Evolutionary conservation across 2,888 invertebrate species (phyloP).

Genomic region (Leucoptera coffeella): DNA sequence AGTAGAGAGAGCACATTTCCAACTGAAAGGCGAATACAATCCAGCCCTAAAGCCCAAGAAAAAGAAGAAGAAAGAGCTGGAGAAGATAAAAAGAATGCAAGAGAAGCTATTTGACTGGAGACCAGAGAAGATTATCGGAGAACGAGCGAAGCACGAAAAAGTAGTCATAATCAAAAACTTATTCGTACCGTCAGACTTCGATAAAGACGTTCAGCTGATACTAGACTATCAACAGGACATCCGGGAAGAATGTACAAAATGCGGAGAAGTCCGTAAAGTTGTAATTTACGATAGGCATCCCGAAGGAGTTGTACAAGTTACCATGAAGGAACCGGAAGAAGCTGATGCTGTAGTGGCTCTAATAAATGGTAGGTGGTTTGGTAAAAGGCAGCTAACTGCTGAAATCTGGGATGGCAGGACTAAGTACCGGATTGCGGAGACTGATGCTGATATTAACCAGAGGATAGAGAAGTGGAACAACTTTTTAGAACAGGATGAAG

Average conservation of each 20-base stretch:
- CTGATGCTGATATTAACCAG: slow-evolving; percentile 76
- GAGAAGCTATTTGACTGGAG: slow-evolving; percentile 96
- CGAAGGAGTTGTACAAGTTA: slow-evolving; percentile 90
- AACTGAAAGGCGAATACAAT: slow-evolving; percentile 91
- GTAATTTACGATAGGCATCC: slow-evolving; percentile 87
- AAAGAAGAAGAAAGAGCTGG: slow-evolving; percentile 81
- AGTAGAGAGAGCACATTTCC: slow-evolving; percentile 90
- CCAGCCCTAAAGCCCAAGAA: slow-evolving; percentile 88
- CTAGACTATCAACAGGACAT: slow-evolving; percentile 89
- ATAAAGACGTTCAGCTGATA: slow-evolving; percentile 81
- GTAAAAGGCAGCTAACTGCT: slow-evolving; percentile 76
- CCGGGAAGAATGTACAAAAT: slow-evolving; percentile 81
- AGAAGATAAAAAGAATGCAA: slow-evolving; percentile 86
- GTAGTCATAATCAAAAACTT: slow-evolving; percentile 91
- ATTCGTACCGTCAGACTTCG: slow-evolving; percentile 84
- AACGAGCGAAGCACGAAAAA: slow-evolving; percentile 81
- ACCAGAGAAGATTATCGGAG: slow-evolving; percentile 84
- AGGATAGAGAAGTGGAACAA: slow-evolving; percentile 84
- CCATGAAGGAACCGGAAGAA: slow-evolving; percentile 83
- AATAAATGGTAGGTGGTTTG: slow-evolving; percentile 87
- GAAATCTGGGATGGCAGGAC: slow-evolving; percentile 94
- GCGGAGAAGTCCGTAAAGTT: slow-evolving; percentile 89
- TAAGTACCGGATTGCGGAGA: slow-evolving; percentile 87
- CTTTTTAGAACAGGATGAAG: slow-evolving; percentile 62
- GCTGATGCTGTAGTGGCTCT: slow-evolving; percentile 86